Base-by-base conservation (phyloP, 2,888 invertebrate species). In the Metopia argyrocephala region DNA sequence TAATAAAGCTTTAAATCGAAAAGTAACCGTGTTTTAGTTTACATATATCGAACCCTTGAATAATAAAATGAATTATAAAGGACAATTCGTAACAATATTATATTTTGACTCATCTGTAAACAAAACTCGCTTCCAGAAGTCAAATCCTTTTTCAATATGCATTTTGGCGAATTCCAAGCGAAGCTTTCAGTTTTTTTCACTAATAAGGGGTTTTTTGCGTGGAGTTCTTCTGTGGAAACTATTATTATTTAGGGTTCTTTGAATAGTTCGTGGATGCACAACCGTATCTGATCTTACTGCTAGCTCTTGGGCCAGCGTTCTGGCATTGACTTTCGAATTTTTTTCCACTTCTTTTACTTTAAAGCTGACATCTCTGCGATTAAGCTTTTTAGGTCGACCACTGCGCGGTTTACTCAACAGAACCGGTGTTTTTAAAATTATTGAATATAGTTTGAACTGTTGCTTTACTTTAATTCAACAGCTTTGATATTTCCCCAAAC, bases 271-370 rank as follows among this genome's bases (percentile, higher is more conserved):
- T 27, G 27, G 27, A 0, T 56, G 50, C 15, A 50, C 50, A 15
- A 15, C n/a, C 50, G 31, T 31, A n/a, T n/a, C 50, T 1, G 21
- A 50, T 15, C 20, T 15, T 31, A 31, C 31, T 31, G 12, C 12
- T 3, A 31, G 12, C 31, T 31, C 27, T 31, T n/a, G 28, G 1
- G n/a, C 25, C 59, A 68, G 38, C 23, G 28, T 68, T 23, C 23
- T 45, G 20, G 45, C 56, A 68, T n/a, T 38, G 5, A 50, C 50
- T 61, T 68, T 75, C 4, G 54, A 45, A 23, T 61, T 45, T 50
- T 61, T 75, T 5, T 66, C 31, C n/a, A 75, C 71, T 78, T 65
- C 62, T 61, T 71, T 78, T n/a, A 71, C 7, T n/a, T 68, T 66
- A 48, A 73, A 56, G 12, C 45, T 65, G 18, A 68, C 23, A 25